Base-by-base conservation (phyloP, 1,140 invertebrate genomes). In the Centruroides vittatus region DNA sequence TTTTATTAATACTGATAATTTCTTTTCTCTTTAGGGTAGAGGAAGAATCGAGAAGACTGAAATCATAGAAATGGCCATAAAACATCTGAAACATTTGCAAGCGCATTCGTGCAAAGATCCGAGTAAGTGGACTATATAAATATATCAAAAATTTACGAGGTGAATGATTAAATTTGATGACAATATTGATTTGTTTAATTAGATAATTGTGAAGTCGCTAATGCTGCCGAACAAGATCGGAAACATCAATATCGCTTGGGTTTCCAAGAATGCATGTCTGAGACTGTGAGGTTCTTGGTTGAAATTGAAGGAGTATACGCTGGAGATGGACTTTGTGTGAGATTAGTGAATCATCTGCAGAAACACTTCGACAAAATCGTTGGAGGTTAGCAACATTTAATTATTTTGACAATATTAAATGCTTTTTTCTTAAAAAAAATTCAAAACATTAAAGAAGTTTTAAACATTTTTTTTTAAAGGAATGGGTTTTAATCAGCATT, bases 41-140 rank as follows among this genome's bases (percentile, higher is more conserved):
- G 93, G 93, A 10, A 79, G 93, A 8, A 91, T 97, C 11, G 93
- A 98, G 71, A 98, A 98, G 75, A 98, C 93, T 0, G 93, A 98
- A 77, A 96, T 98, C 59, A 95, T 98, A 58, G 93, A 98, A 76
- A 94, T 98, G 92, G 93, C 93, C 11, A 96, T 96, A 56, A 84
- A 89, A 59, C 90, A 96, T 70, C 82, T 95, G 61, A 91, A 91
- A 72, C 84, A 89, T 75, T 75, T 95, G 50, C 88, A 93, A 67
- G 68, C 62, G 12, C 75, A 76, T 64, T 68, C 73, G 5, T 67
- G 66, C 36, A 63, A 67, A 56, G 65, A 67, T 60, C 65, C 66
- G 34, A 54, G 66, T 67, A 59, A 64, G 65, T 60, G n/a, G 13
- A 23, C 13, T 1, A 54, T 47, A 23, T 23, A 23, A 23, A 23